Evolutionary conservation across 2,113 vertebrate species (phyloP), one percentile per base, ranked within the genome.

Genomic region (Probosciger aterrimus): DNA sequence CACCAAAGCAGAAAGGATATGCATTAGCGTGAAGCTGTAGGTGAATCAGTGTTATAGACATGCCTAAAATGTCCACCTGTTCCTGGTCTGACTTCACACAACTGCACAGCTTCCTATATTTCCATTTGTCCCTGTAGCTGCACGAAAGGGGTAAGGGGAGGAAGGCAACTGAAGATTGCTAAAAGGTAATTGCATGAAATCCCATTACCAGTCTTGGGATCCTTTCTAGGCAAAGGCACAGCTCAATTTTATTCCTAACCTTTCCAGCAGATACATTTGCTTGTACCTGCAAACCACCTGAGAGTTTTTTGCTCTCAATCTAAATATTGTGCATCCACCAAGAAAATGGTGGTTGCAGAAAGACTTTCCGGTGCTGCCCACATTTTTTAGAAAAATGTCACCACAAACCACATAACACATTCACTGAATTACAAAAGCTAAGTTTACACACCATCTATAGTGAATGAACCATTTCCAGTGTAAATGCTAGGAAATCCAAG

Each of bases 381-480:
- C 43, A 71, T 90, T 84, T 91, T 96, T 91, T 91, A 93, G 92
- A 90, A 82, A 95, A 94, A 85, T 81, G 86, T 86, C 74, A n/a
- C 24, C 68, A 49, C 49, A 70, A 84, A 90, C 37, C 15, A 86
- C 86, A 50, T 80, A 83, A 60, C 18, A 1, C 37, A 52, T 89
- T 90, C 49, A 82, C 93, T 65, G 80, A 86, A 96, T 96, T 82
- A 52, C 30, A 13, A 84, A 41, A 50, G 27, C 67, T 68, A 73
- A 84, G 49, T 80, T 67, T 92, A 94, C 80, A 89, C n/a, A 80
- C 75, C 65, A 79, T 96, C 78, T 90, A 93, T 97, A 96, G 96
- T 93, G 83, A 96, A 96, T 86, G 67, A 96, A 70, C 73, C 10
- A 37, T 93, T 97, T 96, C 88, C 95, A 93, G 82, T 83, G 92